Conservation (phyloP, 2,797 vertebrate genomes). For the Loriculus beryllinus region DNA sequence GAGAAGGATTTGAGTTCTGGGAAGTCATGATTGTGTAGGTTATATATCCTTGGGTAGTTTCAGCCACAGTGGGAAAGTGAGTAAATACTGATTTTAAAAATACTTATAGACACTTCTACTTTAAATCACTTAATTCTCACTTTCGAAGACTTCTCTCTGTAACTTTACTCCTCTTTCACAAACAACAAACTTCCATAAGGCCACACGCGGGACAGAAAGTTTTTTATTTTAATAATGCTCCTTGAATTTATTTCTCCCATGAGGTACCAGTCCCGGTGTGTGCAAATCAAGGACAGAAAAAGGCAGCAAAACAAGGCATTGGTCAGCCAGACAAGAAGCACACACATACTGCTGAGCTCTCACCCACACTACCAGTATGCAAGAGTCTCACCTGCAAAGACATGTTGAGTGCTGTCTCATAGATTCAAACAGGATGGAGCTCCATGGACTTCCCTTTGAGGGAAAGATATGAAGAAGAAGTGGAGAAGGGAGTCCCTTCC, state of each 20-base stretch:
- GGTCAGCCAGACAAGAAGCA: neutral
- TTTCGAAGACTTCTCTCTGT: neutral
- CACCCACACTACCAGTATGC: rapidly evolving
- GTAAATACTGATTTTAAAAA: neutral
- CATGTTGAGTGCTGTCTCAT: neutral
- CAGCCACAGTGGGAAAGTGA: neutral
- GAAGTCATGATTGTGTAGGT: neutral
- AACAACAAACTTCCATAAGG: neutral
- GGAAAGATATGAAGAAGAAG: neutral
- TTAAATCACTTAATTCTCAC: neutral
- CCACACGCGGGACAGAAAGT: neutral
- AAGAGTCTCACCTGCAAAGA: neutral
- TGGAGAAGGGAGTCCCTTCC: neutral
- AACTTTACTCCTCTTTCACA: neutral
- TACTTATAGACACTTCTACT: neutral
- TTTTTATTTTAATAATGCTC: conserved; percentile 20
- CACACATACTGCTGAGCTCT: neutral
- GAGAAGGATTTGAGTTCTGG: neutral
- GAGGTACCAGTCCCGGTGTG: neutral
- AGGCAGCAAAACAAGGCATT: neutral
- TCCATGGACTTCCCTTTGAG: neutral
- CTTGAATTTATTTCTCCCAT: neutral
- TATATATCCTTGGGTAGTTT: neutral
- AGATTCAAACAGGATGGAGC: neutral
- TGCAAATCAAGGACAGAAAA: neutral